Conservation (phyloP, 2,888 invertebrate genomes). For the Megastigmus dorsalis region DNA sequence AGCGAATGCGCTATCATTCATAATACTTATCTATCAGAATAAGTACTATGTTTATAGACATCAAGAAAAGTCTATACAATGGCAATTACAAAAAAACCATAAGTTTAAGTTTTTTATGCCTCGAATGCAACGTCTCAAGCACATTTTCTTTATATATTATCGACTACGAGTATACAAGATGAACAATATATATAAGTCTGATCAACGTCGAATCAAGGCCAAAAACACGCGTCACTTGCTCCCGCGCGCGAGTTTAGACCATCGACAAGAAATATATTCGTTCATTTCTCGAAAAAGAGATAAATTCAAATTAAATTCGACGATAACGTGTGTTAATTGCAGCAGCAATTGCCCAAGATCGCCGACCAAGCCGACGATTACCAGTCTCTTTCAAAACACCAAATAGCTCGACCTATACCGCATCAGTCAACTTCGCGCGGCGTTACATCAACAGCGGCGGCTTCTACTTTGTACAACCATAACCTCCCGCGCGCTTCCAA, state of each 20-base stretch:
- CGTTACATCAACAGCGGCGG: background rate
- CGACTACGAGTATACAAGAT: too few relatives aligned
- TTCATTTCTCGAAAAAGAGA: background rate
- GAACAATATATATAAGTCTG: too few relatives aligned
- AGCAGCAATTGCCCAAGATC: slow-evolving; percentile 1
- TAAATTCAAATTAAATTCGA: slow-evolving; percentile 23
- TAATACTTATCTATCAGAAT: too few relatives aligned
- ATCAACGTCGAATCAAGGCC: background rate
- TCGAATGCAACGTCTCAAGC: background rate
- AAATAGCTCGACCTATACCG: background rate
- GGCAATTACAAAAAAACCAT: background rate
- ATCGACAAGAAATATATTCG: background rate
- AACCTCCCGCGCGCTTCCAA: background rate
- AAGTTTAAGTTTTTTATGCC: background rate
- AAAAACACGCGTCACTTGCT: too few relatives aligned
- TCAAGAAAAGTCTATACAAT: background rate
- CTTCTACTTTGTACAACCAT: background rate
- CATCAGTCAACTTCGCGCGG: background rate
- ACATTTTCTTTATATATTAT: too few relatives aligned
- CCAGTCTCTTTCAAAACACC: slow-evolving; percentile 6
- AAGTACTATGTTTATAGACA: too few relatives aligned
- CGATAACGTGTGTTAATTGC: slow-evolving; percentile 18
- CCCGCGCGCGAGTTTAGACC: too few relatives aligned
- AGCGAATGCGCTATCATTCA: too few relatives aligned
- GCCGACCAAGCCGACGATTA: too few relatives aligned